A percentile compares a stretch with the other conserved stretches of the same genome.
Conservation (phyloP, 2,888 invertebrate species). For the Frankliniella intonsa region DNA sequence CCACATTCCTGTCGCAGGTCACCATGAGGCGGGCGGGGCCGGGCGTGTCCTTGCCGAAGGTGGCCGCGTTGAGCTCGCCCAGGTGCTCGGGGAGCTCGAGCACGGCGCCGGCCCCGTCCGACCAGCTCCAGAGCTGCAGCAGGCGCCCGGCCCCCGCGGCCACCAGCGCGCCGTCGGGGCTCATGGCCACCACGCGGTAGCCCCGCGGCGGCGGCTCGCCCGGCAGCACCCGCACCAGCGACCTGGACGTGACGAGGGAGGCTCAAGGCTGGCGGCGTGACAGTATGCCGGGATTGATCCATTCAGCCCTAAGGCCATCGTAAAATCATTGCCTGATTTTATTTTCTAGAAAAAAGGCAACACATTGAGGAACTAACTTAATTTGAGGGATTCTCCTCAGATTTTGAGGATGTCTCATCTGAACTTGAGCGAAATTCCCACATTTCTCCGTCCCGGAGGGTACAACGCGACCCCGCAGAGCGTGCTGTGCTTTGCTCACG, state of each 20-base stretch:
- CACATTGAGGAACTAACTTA: too few relatives aligned
- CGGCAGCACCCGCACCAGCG: not conserved
- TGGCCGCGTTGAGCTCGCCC: constrained; percentile 41
- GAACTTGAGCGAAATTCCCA: too few relatives aligned
- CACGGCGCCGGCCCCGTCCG: not conserved
- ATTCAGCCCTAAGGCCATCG: too few relatives aligned
- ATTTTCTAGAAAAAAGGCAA: too few relatives aligned
- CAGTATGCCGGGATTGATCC: not conserved
- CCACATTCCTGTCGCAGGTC: constrained; percentile 45
- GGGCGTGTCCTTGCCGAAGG: constrained; percentile 46
- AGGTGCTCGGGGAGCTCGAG: not conserved
- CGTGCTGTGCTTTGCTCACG: not conserved
- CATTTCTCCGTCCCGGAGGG: too few relatives aligned
- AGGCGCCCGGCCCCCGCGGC: not conserved
- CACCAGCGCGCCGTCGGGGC: not conserved
- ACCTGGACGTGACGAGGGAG: not conserved
- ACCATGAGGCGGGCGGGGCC: constrained; percentile 44
- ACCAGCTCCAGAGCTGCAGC: not conserved
- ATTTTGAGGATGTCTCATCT: too few relatives aligned
- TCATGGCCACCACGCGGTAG: not conserved
- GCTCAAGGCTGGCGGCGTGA: not conserved
- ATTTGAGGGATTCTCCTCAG: too few relatives aligned
- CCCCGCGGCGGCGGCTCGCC: not conserved
- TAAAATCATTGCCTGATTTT: too few relatives aligned
- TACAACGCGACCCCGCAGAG: too few relatives aligned